These are phyloP conservation scores for Centropus unirufus DNA, from an alignment of 2,113 vertebrate species.

Conservation along the genomic window DNA sequence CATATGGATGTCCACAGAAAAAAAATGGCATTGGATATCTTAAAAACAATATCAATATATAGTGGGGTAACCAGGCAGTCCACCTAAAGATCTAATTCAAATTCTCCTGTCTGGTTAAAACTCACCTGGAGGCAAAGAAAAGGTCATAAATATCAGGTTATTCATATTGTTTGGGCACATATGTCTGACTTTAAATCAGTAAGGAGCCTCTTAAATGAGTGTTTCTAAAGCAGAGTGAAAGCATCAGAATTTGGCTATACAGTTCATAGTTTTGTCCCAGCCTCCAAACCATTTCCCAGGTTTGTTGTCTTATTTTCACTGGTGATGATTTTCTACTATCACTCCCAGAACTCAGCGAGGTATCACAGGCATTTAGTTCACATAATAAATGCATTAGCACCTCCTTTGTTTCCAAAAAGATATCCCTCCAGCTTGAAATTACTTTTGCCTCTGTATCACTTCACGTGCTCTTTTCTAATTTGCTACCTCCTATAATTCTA, in stretches of 20 bases:
- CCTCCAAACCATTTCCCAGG: neutral
- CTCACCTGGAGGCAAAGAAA: neutral
- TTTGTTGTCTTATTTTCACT: neutral
- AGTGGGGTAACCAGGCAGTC: neutral
- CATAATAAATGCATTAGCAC: conserved; percentile 33
- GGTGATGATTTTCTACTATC: neutral
- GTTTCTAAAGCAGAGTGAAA: neutral
- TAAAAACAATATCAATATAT: neutral
- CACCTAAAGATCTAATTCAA: neutral
- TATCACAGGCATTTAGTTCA: conserved; percentile 7
- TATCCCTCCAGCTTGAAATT: conserved; percentile 35
- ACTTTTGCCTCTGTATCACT: conserved; percentile 16
- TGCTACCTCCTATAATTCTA: conserved; percentile 45
- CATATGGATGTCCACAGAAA: neutral
- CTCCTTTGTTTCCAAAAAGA: conserved; percentile 14
- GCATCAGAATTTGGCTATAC: neutral
- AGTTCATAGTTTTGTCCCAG: neutral
- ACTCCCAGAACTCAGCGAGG: neutral
- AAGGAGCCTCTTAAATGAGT: neutral
- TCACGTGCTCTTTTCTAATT: conserved; percentile 63
- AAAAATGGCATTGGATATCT: neutral
- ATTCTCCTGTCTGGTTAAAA: neutral
- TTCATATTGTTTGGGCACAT: neutral
- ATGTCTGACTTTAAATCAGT: neutral
- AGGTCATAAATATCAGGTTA: neutral